These are phyloP conservation scores for Caranx ignobilis DNA, from an alignment of 2,113 vertebrate genomes.

Conservation along the genomic window DNA sequence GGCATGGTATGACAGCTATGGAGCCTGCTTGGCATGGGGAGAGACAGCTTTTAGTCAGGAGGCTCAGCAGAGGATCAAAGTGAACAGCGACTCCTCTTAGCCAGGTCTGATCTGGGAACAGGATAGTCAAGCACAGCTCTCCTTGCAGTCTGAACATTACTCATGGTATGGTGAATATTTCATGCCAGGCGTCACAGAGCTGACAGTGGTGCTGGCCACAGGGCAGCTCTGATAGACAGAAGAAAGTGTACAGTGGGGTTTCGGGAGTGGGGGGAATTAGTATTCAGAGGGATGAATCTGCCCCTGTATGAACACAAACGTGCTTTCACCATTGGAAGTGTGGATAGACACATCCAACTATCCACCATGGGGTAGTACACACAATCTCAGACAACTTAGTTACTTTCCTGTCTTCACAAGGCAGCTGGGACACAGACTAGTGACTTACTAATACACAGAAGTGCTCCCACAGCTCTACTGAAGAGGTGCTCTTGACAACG, in stretches of 20 bases:
- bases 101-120: constrained; percentile 67
- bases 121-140: constrained; percentile 48
- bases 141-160: constrained; percentile 67
- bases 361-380: background rate
- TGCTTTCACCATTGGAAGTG: background rate
- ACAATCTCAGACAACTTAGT: constrained; percentile 1
- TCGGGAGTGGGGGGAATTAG: constrained; percentile 6
- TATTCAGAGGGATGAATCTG: constrained; percentile 42
- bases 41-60: constrained; percentile 50
- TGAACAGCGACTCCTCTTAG: constrained; percentile 64
- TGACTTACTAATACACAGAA: constrained; percentile 7
- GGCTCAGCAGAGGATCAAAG: constrained; percentile 70
- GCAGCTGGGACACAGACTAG: constrained; percentile 1
- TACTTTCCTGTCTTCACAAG: constrained; percentile 8
- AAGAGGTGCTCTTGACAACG: constrained; percentile 8
- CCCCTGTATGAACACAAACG: constrained; percentile 10
- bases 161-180: constrained; percentile 76
- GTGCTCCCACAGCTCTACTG: constrained; percentile 2
- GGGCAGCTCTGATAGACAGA: constrained; percentile 65
- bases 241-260: constrained; percentile 35
- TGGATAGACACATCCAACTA: background rate
- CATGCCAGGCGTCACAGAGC: constrained; percentile 66
- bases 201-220: constrained; percentile 68
- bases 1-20: constrained; percentile 34
- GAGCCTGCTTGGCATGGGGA: constrained; percentile 36